These are phyloP conservation scores for Cataglyphis livida DNA, from an alignment of 2,888 invertebrate genomes.

Conservation along the genomic window DNA sequence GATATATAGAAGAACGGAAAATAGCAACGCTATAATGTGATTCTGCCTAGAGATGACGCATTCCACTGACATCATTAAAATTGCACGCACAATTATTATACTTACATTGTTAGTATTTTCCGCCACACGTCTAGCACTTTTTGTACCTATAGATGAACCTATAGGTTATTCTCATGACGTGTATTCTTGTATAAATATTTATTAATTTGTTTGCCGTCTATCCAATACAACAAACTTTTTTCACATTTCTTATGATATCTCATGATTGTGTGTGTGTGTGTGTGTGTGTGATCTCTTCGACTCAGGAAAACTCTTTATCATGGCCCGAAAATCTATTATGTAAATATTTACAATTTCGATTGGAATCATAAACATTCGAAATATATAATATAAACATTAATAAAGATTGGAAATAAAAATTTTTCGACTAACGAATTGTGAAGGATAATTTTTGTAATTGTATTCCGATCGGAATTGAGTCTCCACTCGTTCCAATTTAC, in stretches of 20 bases:
- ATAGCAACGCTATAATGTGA: constrained; percentile 4
- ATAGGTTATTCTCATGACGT: constrained; percentile 32
- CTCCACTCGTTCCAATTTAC: neutral
- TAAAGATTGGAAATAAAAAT: too few species aligned
- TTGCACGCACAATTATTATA: constrained; percentile 32
- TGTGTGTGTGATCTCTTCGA: constrained; percentile 36
- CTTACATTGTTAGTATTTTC: constrained; percentile 34
- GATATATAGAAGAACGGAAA: neutral
- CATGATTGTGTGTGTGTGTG: too few species aligned
- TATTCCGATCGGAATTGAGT: too few species aligned
- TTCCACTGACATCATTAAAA: constrained; percentile 44
- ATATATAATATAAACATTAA: too few species aligned
- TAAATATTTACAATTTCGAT: neutral
- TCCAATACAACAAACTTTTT: constrained; percentile 18
- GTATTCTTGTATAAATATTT: constrained; percentile 34
- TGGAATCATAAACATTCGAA: neutral
- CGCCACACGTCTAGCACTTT: constrained; percentile 3
- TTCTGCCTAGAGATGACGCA: constrained; percentile 42
- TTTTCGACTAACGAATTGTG: too few species aligned
- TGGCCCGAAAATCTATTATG: neutral
- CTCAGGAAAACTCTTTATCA: neutral
- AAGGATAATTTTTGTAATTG: too few species aligned
- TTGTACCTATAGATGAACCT: neutral
- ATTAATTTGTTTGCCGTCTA: constrained; percentile 7
- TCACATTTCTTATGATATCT: constrained; percentile 20